These are phyloP conservation scores for Corynorhinus townsendii DNA, from an alignment of 2,113 vertebrate genomes.

Conservation along the genomic window DNA sequence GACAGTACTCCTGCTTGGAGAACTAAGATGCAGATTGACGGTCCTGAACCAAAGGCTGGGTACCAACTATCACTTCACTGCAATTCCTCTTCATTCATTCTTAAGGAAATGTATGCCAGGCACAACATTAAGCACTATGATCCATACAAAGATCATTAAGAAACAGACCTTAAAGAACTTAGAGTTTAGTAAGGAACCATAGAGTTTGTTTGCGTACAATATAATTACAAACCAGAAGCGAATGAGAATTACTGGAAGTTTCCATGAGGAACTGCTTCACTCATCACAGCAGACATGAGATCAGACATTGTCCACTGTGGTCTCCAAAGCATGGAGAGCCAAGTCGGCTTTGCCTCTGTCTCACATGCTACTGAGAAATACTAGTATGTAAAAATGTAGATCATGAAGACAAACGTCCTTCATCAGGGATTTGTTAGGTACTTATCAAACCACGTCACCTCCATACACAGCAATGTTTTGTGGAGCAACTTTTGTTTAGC, in stretches of 20 bases:
- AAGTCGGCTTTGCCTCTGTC: not conserved
- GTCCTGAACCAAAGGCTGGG: not conserved
- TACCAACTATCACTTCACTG: not conserved
- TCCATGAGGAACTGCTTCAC: not conserved
- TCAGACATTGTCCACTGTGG: not conserved
- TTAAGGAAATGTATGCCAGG: not conserved
- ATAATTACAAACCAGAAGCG: not conserved
- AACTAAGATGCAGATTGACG: not conserved
- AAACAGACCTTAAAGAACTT: not conserved
- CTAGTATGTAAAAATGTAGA: not conserved
- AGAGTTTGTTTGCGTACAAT: not conserved
- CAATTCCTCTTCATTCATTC: not conserved
- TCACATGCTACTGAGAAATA: not conserved
- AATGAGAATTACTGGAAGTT: not conserved
- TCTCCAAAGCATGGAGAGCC: not conserved
- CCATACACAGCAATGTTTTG: not conserved
- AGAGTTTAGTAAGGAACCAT: not conserved
- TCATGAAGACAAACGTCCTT: not conserved
- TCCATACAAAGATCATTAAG: not conserved
- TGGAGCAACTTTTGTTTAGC: not conserved
- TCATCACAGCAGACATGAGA: not conserved
- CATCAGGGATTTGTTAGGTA: not conserved
- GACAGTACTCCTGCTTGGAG: not conserved
- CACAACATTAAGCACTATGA: not conserved
- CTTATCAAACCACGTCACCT: not conserved